Percentiles rank a stretch among this genome's conserved stretches.
These are phyloP conservation scores for Andrena trimmerana DNA, from an alignment of 2,888 invertebrate genomes.

Conservation along the genomic window DNA sequence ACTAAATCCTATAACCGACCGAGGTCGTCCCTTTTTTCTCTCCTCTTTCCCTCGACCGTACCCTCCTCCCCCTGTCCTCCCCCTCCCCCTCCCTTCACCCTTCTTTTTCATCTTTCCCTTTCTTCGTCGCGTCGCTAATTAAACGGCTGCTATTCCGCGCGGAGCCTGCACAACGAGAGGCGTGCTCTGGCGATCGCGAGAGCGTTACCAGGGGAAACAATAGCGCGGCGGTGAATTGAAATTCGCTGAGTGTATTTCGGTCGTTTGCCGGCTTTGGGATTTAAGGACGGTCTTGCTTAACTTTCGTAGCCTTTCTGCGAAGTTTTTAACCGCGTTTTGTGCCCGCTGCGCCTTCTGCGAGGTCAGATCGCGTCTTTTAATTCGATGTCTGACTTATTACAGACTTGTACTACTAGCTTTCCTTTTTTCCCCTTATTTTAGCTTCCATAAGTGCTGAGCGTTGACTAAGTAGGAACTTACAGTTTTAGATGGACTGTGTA, in stretches of 20 bases:
- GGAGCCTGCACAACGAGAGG: constrained; percentile 32
- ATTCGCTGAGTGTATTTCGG: constrained; percentile 50
- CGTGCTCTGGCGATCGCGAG: constrained; percentile 49
- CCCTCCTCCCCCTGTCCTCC: not conserved
- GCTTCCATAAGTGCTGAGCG: no score
- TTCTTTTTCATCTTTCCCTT: constrained; percentile 52
- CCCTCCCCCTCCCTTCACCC: not conserved
- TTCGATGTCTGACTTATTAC: no score
- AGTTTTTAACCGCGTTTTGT: not conserved
- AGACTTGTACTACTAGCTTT: no score
- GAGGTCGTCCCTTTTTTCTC: constrained; percentile 46
- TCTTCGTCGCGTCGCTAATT: constrained; percentile 70
- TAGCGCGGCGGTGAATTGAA: constrained; percentile 59
- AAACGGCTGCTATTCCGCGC: constrained; percentile 68
- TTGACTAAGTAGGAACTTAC: no score
- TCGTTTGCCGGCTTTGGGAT: constrained; percentile 37
- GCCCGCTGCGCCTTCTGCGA: not conserved
- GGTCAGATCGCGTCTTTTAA: no score
- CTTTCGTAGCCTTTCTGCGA: not conserved
- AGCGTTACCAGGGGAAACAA: constrained; percentile 59
- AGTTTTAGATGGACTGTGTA: no score
- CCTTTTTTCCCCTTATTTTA: no score
- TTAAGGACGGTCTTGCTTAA: constrained; percentile 30
- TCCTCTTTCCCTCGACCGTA: constrained; percentile 53
- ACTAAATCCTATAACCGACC: constrained; percentile 74